phyloP scores from a whole-genome alignment of 1,140 invertebrate genomes.

The Propsilocerus akamusi region DNA sequence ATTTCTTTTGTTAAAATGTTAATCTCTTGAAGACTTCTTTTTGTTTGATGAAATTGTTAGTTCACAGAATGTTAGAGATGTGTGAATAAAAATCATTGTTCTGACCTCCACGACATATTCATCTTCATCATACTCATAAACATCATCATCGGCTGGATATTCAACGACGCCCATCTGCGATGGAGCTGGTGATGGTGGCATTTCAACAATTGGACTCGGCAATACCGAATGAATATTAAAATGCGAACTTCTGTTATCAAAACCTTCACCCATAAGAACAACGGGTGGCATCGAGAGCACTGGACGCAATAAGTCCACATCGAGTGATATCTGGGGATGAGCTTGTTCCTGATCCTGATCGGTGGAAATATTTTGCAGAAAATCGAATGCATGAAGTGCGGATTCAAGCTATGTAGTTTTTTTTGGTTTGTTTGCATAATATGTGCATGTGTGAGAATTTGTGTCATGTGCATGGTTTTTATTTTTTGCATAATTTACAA shows the following conservation, averaged over 20 bases:
- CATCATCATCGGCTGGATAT: slow-evolving; percentile 56
- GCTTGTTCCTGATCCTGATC: slow-evolving; percentile 7
- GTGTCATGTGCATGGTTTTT: no score
- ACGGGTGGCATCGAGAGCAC: slow-evolving; percentile 21
- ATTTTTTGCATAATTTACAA: no score
- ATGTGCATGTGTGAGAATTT: not conserved
- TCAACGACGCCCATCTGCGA: slow-evolving; percentile 24
- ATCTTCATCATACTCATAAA: slow-evolving; percentile 16
- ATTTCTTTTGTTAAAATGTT: not conserved
- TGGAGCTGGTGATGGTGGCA: slow-evolving; percentile 14
- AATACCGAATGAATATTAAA: slow-evolving; percentile 5
- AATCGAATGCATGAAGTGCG: slow-evolving; percentile 72
- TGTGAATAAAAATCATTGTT: no score
- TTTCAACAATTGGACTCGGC: slow-evolving; percentile 15
- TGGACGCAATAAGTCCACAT: slow-evolving; percentile 12
- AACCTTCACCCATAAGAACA: slow-evolving; percentile 15
- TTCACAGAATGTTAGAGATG: not conserved
- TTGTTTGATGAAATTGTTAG: not conserved
- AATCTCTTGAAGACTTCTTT: not conserved
- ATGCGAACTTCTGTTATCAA: not conserved
- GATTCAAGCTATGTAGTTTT: slow-evolving; percentile 47
- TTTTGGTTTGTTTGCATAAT: not conserved
- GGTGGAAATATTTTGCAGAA: slow-evolving; percentile 37
- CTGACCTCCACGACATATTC: slow-evolving; percentile 23
- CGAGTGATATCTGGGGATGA: slow-evolving; percentile 5